Base-by-base conservation (phyloP, 1,140 invertebrate species). In the Drosophila persimilis region DNA sequence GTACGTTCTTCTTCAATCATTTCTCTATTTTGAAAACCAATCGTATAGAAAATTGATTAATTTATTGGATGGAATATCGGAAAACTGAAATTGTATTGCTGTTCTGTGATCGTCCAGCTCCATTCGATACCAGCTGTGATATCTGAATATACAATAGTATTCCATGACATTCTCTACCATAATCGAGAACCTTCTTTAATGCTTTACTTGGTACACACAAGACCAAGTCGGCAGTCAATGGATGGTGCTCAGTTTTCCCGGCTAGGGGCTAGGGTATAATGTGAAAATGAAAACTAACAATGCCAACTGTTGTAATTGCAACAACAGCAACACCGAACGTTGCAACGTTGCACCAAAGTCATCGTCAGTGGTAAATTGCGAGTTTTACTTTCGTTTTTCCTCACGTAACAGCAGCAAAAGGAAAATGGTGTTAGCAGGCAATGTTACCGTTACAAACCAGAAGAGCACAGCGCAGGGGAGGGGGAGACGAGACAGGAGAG, bases 351-450 rank as follows among this genome's bases (percentile, higher is more conserved):
- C 79, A 74, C 69, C 78, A 77, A 77, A 77, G 79, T 65, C 71
- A 66, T 67, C 71, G 77, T 51, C 46, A 39, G 60, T 47, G 43
- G 45, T 29, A 61, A 78, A 57, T 83, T 73, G 77, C 80, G 47
- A 77, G 77, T 86, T 86, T 85, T 85, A 85, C 80, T 85, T 85
- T 85, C 81, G 81, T 85, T 85, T 85, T 85, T 85, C 66, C 71
- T 74, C 77, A 85, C 81, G 81, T 85, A 85, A 85, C 81, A 67
- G 56, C 73, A 51, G 70, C 73, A 88, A 86, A 86, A 88, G 81
- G 81, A 86, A 86, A 86, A 86, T 86, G 83, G 81, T 86, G 81
- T 86, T 86, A 86, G 83, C 81, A 86, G 81, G 81, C 81, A 88
- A 86, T 81, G 81, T 86, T 86, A 66, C 69, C 81, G 73, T 72